phyloP scores from a whole-genome alignment of 2,797 vertebrate genomes.

The Lepilemur ruficaudatus region DNA sequence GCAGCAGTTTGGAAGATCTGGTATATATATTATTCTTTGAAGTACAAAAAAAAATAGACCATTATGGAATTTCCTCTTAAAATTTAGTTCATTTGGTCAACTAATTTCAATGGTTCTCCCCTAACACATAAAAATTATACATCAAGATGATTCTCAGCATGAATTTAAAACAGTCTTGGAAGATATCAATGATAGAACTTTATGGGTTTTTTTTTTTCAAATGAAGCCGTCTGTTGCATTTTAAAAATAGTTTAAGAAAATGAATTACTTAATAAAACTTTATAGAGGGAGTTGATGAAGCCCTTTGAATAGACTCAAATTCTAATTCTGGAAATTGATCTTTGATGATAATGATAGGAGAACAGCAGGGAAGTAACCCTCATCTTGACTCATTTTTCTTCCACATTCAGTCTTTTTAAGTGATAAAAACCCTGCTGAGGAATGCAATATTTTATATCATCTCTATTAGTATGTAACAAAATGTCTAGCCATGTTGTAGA shows the following conservation, averaged over 20 bases:
- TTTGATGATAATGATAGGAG: neutral
- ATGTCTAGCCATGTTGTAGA: neutral
- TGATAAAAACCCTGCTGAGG: neutral
- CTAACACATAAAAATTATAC: constrained; percentile 2
- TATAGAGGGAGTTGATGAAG: neutral
- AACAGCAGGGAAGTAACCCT: neutral
- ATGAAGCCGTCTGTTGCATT: neutral
- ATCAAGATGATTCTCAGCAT: neutral
- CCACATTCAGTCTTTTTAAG: neutral
- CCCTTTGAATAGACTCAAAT: neutral
- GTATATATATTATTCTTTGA: constrained; percentile 52
- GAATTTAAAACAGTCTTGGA: neutral
- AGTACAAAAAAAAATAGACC: neutral
- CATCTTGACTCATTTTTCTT: neutral
- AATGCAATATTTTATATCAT: neutral
- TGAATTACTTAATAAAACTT: neutral
- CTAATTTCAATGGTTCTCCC: neutral
- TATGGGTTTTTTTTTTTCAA: neutral
- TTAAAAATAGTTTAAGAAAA: neutral
- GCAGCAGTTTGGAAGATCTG: constrained; percentile 54
- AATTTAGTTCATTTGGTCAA: constrained; percentile 1
- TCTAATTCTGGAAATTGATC: neutral
- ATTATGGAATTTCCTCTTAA: constrained; percentile 58
- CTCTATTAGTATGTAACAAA: neutral
- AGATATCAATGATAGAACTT: neutral